Evolutionary conservation across 2,113 vertebrate species (phyloP).

Genomic region (Tupaia chinensis): DNA sequence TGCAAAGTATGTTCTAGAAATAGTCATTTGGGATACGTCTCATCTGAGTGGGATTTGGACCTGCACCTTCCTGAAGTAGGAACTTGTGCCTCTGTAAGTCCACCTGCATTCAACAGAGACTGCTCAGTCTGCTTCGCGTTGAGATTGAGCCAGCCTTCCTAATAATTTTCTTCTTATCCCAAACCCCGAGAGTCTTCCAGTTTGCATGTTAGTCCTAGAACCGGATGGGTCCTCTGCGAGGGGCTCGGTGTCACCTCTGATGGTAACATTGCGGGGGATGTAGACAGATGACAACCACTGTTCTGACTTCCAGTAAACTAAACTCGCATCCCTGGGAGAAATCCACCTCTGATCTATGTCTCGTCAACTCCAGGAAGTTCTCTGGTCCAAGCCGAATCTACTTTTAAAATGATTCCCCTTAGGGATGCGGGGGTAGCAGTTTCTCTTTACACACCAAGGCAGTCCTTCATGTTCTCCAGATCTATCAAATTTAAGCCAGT

Average conservation of each 20-base stretch:
- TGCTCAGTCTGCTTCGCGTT: not conserved
- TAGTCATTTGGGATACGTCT: not conserved
- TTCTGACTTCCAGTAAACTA: not conserved
- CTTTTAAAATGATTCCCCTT: slow-evolving; percentile 30
- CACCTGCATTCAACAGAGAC: not conserved
- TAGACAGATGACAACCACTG: not conserved
- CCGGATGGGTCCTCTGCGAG: not conserved
- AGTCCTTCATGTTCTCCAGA: not conserved
- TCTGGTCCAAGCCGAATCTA: not conserved
- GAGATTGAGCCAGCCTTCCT: not conserved
- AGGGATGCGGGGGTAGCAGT: not conserved
- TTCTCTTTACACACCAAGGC: not conserved
- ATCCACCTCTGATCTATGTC: not conserved
- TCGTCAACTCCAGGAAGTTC: not conserved
- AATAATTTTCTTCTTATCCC: not conserved
- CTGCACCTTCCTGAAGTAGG: not conserved
- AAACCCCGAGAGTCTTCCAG: not conserved
- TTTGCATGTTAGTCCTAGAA: not conserved
- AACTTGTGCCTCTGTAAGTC: not conserved
- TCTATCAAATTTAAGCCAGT: not conserved
- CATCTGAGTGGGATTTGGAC: not conserved
- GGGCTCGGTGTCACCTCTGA: not conserved
- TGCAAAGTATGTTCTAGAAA: not conserved
- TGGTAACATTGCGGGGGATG: not conserved
- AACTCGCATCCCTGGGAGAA: not conserved